These are phyloP conservation scores for Cryptops parisi DNA, from an alignment of 2,888 invertebrate genomes.

Conservation along the genomic window DNA sequence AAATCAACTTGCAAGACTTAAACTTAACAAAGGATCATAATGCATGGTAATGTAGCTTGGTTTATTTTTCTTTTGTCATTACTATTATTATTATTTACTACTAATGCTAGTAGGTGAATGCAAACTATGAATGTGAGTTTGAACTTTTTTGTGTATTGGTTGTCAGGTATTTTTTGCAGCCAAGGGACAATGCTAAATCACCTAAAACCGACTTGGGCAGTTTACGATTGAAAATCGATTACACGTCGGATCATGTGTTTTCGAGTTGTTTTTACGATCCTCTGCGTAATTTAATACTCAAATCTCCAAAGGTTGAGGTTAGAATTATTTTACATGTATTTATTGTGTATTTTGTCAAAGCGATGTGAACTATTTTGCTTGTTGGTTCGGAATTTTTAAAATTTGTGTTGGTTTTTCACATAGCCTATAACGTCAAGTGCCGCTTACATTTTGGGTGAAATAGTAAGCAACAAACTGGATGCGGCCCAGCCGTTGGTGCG, in stretches of 20 bases:
- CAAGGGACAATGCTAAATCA: constrained; percentile 37
- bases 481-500: constrained; percentile 77
- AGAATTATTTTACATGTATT: constrained; percentile 36
- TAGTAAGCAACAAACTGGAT: constrained; percentile 71
- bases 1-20: constrained; percentile 55
- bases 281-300: constrained; percentile 58
- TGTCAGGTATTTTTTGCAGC: constrained; percentile 63
- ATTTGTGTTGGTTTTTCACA: background rate
- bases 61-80: too few species aligned
- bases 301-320: constrained; percentile 52
- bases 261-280: constrained; percentile 63
- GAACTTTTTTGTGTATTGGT: too few species aligned
- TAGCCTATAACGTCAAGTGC: constrained; percentile 30
- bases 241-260: constrained; percentile 80
- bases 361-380: background rate
- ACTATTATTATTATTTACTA: too few species aligned
- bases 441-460: constrained; percentile 58
- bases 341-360: background rate
- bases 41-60: constrained; percentile 75
- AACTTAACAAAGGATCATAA: constrained; percentile 47
- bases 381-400: background rate
- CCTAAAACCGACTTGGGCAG: constrained; percentile 56
- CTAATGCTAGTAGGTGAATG: too few species aligned
- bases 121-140: too few species aligned
- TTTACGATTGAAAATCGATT: constrained; percentile 67